Percentiles rank a stretch among this genome's conserved stretches.
Evolutionary conservation across 2,113 vertebrate genomes (phyloP).

Genomic region (Xenopus laevis): DNA sequence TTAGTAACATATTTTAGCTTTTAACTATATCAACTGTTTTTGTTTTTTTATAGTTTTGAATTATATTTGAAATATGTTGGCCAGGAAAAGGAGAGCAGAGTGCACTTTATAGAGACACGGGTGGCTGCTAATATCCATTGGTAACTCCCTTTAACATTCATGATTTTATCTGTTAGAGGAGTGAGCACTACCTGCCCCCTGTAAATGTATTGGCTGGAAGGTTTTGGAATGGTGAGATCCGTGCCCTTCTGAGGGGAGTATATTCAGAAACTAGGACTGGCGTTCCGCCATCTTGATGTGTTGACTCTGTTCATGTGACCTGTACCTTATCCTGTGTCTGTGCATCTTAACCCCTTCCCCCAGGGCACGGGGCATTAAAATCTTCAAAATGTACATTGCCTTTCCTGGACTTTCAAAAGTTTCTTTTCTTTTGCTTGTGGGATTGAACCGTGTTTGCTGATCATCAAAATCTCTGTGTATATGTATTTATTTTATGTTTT

Average conservation of each 20-base stretch:
- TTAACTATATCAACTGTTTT: conserved; percentile 35
- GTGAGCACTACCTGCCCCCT: neutral
- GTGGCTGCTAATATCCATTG: neutral
- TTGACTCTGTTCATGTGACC: conserved; percentile 23
- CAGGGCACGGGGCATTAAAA: conserved; percentile 37
- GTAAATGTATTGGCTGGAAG: neutral
- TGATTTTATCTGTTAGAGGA: neutral
- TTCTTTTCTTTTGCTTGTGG: neutral
- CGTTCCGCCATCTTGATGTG: neutral
- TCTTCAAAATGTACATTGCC: conserved; percentile 23
- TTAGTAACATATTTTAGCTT: conserved; percentile 39
- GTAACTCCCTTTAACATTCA: neutral
- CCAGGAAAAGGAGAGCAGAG: conserved; percentile 36
- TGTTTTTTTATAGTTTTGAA: conserved; percentile 20
- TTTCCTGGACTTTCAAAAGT: neutral
- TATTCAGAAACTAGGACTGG: too few relatives aligned
- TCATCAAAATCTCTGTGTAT: too few relatives aligned
- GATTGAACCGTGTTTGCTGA: neutral
- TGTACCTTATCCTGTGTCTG: conserved; percentile 43
- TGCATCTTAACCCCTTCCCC: conserved; percentile 20
- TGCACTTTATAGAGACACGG: conserved; percentile 43
- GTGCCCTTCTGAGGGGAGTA: neutral
- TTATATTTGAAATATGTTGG: conserved; percentile 43
- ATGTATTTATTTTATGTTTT: too few relatives aligned
- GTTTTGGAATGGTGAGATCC: neutral